A percentile compares a stretch with the other conserved stretches of the same genome.
phyloP scores from a whole-genome alignment of 2,113 vertebrate genomes.

The Alethe diademata region DNA sequence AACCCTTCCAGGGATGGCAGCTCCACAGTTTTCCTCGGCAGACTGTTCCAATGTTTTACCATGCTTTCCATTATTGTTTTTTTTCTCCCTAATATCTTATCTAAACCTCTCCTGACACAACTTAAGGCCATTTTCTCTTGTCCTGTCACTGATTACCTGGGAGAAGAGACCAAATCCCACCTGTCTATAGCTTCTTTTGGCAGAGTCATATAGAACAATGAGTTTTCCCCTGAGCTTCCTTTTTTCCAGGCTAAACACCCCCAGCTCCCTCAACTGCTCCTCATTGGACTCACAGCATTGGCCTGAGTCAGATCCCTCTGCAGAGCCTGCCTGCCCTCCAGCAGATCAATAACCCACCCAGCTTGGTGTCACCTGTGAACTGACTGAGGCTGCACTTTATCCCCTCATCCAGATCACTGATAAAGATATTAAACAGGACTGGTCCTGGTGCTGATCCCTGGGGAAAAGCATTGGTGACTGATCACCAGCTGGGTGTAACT shows the following conservation, averaged over 20 bases:
- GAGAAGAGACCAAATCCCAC: neutral
- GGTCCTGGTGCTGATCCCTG: neutral
- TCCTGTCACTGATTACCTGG: neutral
- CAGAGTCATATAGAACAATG: neutral
- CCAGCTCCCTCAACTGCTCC: neutral
- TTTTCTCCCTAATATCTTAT: neutral
- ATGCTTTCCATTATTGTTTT: neutral
- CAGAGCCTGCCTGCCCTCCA: neutral
- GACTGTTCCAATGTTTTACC: neutral
- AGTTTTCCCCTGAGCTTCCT: neutral
- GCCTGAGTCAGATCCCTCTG: neutral
- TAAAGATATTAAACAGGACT: neutral
- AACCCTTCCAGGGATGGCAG: fast-evolving
- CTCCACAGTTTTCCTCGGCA: neutral
- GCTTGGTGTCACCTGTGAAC: neutral
- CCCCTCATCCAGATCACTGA: fast-evolving
- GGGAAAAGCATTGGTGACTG: neutral
- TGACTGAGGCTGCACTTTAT: fast-evolving
- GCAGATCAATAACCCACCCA: neutral
- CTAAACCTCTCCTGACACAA: neutral
- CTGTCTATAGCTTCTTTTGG: neutral
- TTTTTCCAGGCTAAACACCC: neutral
- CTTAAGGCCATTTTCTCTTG: neutral
- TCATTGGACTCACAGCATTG: fast-evolving
- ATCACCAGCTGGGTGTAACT: neutral